Conservation (phyloP, 2,888 invertebrate genomes). For the Acleris literana region DNA sequence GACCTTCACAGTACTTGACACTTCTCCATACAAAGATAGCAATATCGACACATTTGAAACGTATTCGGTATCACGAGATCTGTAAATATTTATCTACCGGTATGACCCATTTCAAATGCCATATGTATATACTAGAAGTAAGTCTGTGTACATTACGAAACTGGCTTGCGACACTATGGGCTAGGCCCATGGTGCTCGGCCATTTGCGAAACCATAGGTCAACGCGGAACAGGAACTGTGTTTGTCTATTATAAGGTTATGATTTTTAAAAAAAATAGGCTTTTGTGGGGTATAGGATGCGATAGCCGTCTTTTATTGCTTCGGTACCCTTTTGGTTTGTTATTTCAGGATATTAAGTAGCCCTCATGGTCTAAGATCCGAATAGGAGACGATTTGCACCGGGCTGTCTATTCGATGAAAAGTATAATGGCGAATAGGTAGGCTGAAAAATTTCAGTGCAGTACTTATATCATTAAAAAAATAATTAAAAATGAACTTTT, state of each 20-base stretch:
- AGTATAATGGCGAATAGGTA: no score
- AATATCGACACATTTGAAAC: not conserved
- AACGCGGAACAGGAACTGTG: conserved; percentile 31
- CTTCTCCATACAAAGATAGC: not conserved
- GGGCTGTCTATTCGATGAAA: no score
- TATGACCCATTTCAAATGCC: not conserved
- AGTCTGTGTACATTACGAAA: conserved; percentile 17
- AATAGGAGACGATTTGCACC: no score
- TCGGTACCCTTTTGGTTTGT: no score
- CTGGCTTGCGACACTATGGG: conserved; percentile 55
- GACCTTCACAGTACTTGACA: no score
- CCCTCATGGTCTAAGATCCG: no score
- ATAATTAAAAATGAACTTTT: no score
- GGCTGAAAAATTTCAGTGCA: no score
- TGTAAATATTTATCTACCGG: conserved; percentile 1
- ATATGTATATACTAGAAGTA: not conserved
- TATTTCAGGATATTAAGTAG: no score
- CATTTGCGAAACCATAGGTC: conserved; percentile 35
- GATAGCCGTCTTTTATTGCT: no score
- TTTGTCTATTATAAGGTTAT: conserved; percentile 11
- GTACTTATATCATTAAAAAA: no score
- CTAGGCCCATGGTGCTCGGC: conserved; percentile 45
- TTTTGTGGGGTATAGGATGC: not conserved
- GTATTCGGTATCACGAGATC: not conserved
- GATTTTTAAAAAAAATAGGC: not conserved